Evolutionary conservation across 2,113 vertebrate species (phyloP), one percentile per base, ranked within the genome.

Genomic region (Notothenia rossii): DNA sequence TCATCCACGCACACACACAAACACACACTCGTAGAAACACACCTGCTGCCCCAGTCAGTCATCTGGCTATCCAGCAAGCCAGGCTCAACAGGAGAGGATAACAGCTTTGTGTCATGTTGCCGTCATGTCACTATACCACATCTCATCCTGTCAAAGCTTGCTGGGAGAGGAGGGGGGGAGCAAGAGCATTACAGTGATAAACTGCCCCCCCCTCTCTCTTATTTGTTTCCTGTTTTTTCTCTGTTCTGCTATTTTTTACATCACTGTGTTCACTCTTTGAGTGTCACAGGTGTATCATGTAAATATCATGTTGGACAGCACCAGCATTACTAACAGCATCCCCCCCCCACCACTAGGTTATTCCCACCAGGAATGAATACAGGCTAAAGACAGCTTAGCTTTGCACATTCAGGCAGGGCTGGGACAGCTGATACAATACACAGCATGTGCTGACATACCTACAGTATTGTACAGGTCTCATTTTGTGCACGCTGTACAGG

Each of bases 41-140:
- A 90, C 84, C 88, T 84, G 84, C 77, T 77, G 43, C 62, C 62
- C 54, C 50, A 67, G 45, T 61, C 61, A 81, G 46, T 75, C 76
- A 81, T 81, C 72, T 54, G 62, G 72, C 81, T 66, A 55, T 75
- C 78, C 61, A 75, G 60, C 61, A 55, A 75, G 72, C 61, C 77
- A 59, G 82, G n/a, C 54, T 15, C 4, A 45, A 72, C 75, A 91
- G 53, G 25, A 70, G 62, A 77, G 66, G 83, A 83, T 72, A 87
- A 88, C 81, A 78, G 86, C 83, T 77, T 77, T 73, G 79, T 89
- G 81, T 70, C 81, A 86, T 81, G 78, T 81, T 81, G 71, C 70
- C 51, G 15, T 86, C 81, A 86, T 51, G n/a, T 84, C 61, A 79
- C 64, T 59, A 78, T 72, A 77, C 72, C 72, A 87, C 82, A 81